A percentile compares a stretch with the other conserved stretches of the same genome.
phyloP scores from a whole-genome alignment of 2,113 vertebrate species.

The Camelus bactrianus region DNA sequence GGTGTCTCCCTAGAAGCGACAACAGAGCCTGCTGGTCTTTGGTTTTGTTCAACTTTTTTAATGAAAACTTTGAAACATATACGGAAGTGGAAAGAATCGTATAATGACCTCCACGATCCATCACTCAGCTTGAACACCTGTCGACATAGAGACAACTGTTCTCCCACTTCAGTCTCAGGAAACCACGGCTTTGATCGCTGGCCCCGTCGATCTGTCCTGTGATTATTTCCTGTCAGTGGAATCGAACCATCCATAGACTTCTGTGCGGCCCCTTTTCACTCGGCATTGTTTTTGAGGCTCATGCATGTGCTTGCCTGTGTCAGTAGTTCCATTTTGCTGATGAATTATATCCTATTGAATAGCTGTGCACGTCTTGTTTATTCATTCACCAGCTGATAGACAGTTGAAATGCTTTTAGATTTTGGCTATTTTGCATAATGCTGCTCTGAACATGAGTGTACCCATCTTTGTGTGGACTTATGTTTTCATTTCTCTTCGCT shows the following conservation, averaged over 20 bases:
- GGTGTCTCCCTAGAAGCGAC: background rate
- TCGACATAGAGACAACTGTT: fast-evolving
- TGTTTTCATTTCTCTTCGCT: background rate
- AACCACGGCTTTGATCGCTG: background rate
- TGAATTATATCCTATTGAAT: background rate
- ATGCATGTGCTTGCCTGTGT: fast-evolving
- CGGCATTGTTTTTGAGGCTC: background rate
- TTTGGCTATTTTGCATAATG: background rate
- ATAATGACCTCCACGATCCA: background rate
- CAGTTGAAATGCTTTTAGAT: background rate
- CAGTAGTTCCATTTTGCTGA: background rate
- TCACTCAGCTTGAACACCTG: background rate
- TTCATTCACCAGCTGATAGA: background rate
- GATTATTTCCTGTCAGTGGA: background rate
- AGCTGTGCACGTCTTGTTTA: fast-evolving
- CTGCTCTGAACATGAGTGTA: fast-evolving
- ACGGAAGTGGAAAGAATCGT: background rate
- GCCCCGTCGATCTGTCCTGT: no score
- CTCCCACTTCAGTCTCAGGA: background rate
- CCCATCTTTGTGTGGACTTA: no score
- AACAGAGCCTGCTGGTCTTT: background rate
- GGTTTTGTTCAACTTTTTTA: background rate
- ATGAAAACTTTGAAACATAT: background rate
- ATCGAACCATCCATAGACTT: background rate
- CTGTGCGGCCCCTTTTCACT: background rate